Conservation (phyloP, 2,888 invertebrate genomes). For the Polydrusus pterygomalis region DNA sequence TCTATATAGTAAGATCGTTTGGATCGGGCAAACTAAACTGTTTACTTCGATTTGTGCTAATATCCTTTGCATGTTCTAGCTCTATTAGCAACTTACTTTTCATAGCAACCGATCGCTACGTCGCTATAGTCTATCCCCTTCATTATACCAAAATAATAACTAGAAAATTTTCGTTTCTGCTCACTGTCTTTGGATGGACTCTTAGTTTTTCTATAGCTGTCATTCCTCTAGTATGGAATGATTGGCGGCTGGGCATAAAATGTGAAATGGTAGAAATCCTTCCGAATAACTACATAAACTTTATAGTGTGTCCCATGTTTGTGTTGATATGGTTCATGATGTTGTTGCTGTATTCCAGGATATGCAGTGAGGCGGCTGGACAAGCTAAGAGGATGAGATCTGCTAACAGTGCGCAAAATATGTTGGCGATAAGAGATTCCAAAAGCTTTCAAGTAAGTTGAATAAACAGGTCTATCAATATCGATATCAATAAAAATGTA, state of each 20-base stretch:
- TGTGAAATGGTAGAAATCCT: slow-evolving; percentile 83
- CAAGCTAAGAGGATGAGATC: slow-evolving; percentile 82
- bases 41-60: slow-evolving; percentile 82
- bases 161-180: slow-evolving; percentile 77
- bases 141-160: slow-evolving; percentile 86
- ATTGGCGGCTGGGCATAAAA: slow-evolving; percentile 74
- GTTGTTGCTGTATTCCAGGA: slow-evolving; percentile 84
- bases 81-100: slow-evolving; percentile 87
- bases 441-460: slow-evolving; percentile 82
- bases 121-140: slow-evolving; percentile 86
- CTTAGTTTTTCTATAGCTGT: slow-evolving; percentile 79
- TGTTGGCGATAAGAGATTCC: slow-evolving; percentile 76
- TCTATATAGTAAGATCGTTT: slow-evolving; percentile 79
- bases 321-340: slow-evolving; percentile 84
- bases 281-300: slow-evolving; percentile 69
- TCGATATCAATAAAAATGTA: neutral
- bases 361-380: slow-evolving; percentile 85
- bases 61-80: slow-evolving; percentile 84
- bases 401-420: slow-evolving; percentile 75
- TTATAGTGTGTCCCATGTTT: slow-evolving; percentile 81
- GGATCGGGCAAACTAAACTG: slow-evolving; percentile 79
- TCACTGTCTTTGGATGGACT: slow-evolving; percentile 81
- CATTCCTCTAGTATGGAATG: slow-evolving; percentile 86
- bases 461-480: neutral
- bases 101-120: slow-evolving; percentile 86